Evolutionary conservation across 2,113 vertebrate species (phyloP).

Genomic region (Lepus europaeus): DNA sequence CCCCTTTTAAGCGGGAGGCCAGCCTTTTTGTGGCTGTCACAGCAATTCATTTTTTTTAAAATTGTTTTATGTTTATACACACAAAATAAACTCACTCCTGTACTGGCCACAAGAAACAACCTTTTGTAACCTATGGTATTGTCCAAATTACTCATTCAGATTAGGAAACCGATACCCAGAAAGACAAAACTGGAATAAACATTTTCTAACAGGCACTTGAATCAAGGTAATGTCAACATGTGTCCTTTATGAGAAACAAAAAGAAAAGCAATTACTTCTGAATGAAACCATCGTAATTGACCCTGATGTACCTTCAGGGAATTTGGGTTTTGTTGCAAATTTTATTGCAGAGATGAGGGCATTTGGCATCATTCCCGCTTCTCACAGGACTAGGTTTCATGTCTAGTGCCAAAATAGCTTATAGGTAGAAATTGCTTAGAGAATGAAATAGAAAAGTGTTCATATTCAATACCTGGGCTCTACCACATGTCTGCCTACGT

Average conservation of each 20-base stretch:
- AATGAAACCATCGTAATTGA: neutral
- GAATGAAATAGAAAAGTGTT: neutral
- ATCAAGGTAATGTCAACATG: neutral
- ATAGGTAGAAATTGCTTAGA: neutral
- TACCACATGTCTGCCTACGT: neutral
- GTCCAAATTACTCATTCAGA: neutral
- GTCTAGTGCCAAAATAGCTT: neutral
- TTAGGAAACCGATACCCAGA: neutral
- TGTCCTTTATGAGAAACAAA: slow-evolving; percentile 24
- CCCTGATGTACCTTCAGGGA: neutral
- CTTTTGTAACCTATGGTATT: neutral
- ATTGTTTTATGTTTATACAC: slow-evolving; percentile 12
- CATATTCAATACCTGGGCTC: neutral
- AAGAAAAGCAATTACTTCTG: neutral
- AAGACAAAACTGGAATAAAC: neutral
- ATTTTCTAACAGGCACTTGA: slow-evolving; percentile 50
- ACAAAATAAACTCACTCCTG: neutral
- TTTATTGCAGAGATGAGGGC: neutral
- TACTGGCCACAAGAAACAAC: neutral
- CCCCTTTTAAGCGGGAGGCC: neutral
- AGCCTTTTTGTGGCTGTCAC: neutral
- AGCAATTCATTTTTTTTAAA: neutral
- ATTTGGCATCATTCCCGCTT: slow-evolving; percentile 34
- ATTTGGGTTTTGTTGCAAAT: neutral
- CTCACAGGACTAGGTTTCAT: slow-evolving; percentile 1